A percentile compares a stretch with the other conserved stretches of the same genome.
Evolutionary conservation across 2,888 invertebrate species (phyloP).

Genomic region (Temnothorax ravouxi): DNA sequence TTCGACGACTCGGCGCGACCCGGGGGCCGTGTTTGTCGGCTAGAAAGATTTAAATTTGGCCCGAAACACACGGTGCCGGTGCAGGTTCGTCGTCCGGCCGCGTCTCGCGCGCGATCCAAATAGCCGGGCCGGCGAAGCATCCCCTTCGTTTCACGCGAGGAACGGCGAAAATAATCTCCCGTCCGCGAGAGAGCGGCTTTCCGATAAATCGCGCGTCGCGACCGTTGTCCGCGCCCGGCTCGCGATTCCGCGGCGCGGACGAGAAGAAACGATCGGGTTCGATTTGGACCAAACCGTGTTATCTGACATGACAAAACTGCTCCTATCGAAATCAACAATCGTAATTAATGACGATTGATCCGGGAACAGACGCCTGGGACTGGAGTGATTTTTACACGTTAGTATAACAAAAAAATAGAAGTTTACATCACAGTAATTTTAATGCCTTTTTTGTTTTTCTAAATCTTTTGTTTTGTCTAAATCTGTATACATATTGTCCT

Average conservation of each 20-base stretch:
- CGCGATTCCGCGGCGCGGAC: not conserved
- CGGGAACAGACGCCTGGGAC: no score
- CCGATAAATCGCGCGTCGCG: constrained; percentile 62
- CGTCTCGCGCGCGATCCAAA: constrained; percentile 60
- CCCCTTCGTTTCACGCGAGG: constrained; percentile 58
- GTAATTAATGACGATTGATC: not conserved
- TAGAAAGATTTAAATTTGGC: constrained; percentile 71
- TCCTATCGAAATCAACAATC: not conserved
- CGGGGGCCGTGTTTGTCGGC: constrained; percentile 43
- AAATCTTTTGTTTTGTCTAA: no score
- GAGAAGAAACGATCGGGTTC: no score
- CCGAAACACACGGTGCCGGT: constrained; percentile 45
- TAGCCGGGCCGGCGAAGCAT: constrained; percentile 44
- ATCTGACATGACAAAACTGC: no score
- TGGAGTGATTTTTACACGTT: no score
- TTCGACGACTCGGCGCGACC: constrained; percentile 28
- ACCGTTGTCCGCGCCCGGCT: not conserved
- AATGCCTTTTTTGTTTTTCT: no score
- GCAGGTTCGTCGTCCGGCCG: constrained; percentile 66
- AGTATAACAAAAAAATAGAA: no score
- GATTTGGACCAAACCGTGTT: not conserved
- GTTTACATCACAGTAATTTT: no score
- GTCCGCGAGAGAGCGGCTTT: constrained; percentile 52
- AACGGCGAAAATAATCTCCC: constrained; percentile 55
- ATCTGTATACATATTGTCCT: no score